A percentile compares a stretch with the other conserved stretches of the same genome.
Conservation (phyloP, 2,888 invertebrate species). For the Meiosimyza decipiens region DNA sequence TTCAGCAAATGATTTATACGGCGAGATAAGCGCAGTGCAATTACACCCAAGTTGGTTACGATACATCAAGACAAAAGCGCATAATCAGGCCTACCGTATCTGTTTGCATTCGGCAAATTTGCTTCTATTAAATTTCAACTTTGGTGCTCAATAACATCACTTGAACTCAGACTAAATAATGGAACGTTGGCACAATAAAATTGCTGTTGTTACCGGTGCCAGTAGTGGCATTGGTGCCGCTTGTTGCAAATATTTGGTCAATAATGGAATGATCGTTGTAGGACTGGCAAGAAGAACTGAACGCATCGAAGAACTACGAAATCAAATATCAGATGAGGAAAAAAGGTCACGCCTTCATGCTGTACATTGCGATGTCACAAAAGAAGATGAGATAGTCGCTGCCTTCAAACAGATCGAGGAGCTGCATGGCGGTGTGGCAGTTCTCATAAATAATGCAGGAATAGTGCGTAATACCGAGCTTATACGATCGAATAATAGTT, state of each 20-base stretch:
- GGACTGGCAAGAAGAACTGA: constrained; percentile 67
- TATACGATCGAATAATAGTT: constrained; percentile 39
- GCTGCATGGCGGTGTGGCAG: constrained; percentile 67
- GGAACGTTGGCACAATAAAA: constrained; percentile 72
- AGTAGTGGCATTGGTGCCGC: constrained; percentile 73
- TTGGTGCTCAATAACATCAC: too few relatives aligned
- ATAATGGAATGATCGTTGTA: constrained; percentile 69
- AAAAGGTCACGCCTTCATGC: constrained; percentile 56
- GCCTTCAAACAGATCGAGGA: constrained; percentile 68
- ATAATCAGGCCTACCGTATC: too few relatives aligned
- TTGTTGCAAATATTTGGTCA: constrained; percentile 65
- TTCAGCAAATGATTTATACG: too few relatives aligned
- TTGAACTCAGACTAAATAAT: constrained; percentile 38
- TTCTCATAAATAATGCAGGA: constrained; percentile 70
- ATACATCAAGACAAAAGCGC: too few relatives aligned
- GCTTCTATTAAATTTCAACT: too few relatives aligned
- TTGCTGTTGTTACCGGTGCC: constrained; percentile 74
- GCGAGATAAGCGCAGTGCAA: too few relatives aligned
- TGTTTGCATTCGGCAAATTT: too few relatives aligned
- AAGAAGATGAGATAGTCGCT: constrained; percentile 68
- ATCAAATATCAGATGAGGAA: constrained; percentile 45
- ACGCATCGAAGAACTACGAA: constrained; percentile 48
- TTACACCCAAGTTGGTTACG: too few relatives aligned
- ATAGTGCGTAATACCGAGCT: constrained; percentile 38
- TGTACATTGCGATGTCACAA: constrained; percentile 68